phyloP scores from a whole-genome alignment of 1,140 invertebrate species.

The Ooceraea biroi region DNA sequence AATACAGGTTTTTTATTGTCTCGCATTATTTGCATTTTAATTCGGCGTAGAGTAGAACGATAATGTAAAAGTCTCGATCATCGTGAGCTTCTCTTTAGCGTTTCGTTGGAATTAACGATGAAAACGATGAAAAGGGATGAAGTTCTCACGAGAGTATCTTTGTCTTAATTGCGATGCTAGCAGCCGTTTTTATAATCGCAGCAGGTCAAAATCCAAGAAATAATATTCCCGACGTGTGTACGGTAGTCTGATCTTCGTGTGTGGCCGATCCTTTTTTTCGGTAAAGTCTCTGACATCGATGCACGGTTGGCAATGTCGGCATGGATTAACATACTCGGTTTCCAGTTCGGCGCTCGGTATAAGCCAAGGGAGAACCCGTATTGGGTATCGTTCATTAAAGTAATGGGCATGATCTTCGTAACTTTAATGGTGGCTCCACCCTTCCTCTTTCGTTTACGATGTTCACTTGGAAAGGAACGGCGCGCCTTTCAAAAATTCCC shows the following conservation, averaged over 20 bases:
- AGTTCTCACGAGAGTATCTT: slow-evolving; percentile 41
- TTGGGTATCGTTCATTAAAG: slow-evolving; percentile 64
- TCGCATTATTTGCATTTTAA: background rate
- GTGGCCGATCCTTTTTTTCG: slow-evolving; percentile 62
- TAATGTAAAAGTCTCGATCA: background rate
- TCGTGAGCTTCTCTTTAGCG: background rate
- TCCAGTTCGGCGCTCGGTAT: slow-evolving; percentile 51
- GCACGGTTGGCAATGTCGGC: slow-evolving; percentile 35
- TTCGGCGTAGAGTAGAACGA: background rate
- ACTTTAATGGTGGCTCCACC: slow-evolving; percentile 60
- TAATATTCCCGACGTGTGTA: slow-evolving; percentile 59
- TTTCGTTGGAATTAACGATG: slow-evolving; percentile 10
- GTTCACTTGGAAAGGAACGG: slow-evolving; percentile 31
- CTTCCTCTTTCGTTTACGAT: slow-evolving; percentile 58
- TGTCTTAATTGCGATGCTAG: slow-evolving; percentile 51
- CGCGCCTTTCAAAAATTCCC: slow-evolving; percentile 35
- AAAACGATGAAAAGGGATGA: slow-evolving; percentile 12
- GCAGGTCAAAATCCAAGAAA: slow-evolving; percentile 28
- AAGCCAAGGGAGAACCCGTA: slow-evolving; percentile 15
- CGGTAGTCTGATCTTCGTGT: slow-evolving; percentile 71
- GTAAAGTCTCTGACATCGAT: slow-evolving; percentile 24
- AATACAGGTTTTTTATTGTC: background rate
- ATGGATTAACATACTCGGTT: slow-evolving; percentile 66
- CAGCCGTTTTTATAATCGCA: slow-evolving; percentile 23
- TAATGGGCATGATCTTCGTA: slow-evolving; percentile 48